These are phyloP conservation scores for Bruchidius siliquastri DNA, from an alignment of 2,888 invertebrate genomes.

Conservation along the genomic window DNA sequence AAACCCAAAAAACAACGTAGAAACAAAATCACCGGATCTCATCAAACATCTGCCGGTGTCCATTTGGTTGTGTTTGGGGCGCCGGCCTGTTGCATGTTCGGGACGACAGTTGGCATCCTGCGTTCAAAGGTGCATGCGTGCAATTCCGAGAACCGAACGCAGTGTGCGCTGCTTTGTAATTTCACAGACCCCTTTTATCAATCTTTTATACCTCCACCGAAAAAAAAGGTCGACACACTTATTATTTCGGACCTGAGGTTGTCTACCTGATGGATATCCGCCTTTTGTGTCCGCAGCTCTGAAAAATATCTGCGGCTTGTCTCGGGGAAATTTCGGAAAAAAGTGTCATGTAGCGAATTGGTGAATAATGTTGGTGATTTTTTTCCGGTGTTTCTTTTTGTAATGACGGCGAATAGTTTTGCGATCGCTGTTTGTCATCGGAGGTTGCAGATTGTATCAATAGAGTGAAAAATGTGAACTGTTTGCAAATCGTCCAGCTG, in stretches of 20 bases:
- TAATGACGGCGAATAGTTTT: not conserved
- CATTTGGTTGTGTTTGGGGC: not conserved
- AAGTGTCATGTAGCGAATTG: not conserved
- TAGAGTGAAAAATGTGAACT: not conserved
- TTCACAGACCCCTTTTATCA: not conserved
- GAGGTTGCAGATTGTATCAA: not conserved
- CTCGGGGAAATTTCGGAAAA: not conserved
- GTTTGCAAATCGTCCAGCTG: no score
- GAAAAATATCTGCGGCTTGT: not conserved
- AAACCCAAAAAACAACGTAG: not conserved
- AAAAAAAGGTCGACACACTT: not conserved
- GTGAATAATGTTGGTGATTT: not conserved
- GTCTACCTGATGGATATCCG: not conserved
- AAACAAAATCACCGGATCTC: not conserved
- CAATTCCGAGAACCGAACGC: not conserved
- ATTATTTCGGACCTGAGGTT: not conserved
- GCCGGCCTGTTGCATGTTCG: not conserved
- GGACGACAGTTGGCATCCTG: not conserved
- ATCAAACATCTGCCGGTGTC: not conserved
- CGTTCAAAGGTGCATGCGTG: not conserved
- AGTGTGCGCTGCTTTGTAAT: not conserved
- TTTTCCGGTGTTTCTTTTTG: not conserved
- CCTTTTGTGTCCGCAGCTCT: not conserved
- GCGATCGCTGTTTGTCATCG: not conserved
- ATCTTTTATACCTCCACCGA: not conserved